Evolutionary conservation across 2,888 invertebrate genomes (phyloP), one percentile per base, ranked within the genome.

Genomic region (Leptinotarsa haldemani): DNA sequence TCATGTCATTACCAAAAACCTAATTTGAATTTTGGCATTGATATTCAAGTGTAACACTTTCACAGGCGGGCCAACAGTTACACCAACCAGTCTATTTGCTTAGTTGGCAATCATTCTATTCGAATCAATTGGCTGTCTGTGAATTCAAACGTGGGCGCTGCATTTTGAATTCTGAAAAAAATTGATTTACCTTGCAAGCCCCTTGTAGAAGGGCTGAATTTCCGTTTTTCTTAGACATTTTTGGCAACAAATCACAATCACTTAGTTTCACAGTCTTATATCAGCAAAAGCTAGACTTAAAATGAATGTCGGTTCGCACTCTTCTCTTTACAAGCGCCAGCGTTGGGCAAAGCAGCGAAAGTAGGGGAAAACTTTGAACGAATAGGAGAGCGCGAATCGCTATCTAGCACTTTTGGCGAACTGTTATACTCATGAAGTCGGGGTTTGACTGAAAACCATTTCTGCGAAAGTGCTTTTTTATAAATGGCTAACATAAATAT

Each of bases 161-260:
- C 7, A 9, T 40, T 40, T 16, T 0, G 63, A 74, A 70, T 71
- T 30, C n/a, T 5, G 77, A 75, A 71, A 75, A 71, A 76, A 80
- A 72, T 69, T 69, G 65, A 70, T 74, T 81, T 84, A 85, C 84
- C 84, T 84, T 85, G 82, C 80, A 84, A 75, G 80, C 83, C 82
- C 81, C 82, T 48, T 82, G 83, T 53, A 84, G 82, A 65, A 83
- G 83, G 47, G 78, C 80, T 20, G 78, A 73, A 65, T 75, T 74
- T 78, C 82, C 82, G 74, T 79, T 80, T 79, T 83, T 84, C 70
- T 81, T 83, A 58, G 82, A 81, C 85, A 85, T 84, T 78, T 81
- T 82, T 77, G 73, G 77, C 25, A 65, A 70, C 4, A 30, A 61
- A 61, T 74, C 77, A 79, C 76, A 79, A 78, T 70, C 73, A 78